phyloP scores from a whole-genome alignment of 2,797 vertebrate species.

The Gambelia wislizenii region DNA sequence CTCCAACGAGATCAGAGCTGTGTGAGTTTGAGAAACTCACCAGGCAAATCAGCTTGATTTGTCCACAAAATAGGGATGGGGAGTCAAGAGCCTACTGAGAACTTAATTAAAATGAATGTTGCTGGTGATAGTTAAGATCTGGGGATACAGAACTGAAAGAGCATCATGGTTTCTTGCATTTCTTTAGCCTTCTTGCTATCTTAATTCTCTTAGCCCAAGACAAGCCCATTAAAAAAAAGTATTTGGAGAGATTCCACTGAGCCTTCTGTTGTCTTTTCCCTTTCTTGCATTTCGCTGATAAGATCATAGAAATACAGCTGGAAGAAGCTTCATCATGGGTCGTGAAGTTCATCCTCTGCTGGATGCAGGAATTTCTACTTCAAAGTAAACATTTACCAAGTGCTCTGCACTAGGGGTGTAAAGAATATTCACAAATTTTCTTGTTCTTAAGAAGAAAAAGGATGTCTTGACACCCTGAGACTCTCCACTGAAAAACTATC shows the following conservation, averaged over 20 bases:
- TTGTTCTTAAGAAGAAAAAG: no score
- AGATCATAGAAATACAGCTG: constrained; percentile 11
- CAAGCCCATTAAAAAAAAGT: constrained; percentile 20
- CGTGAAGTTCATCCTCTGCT: neutral
- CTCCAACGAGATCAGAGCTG: constrained; percentile 67
- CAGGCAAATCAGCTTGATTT: constrained; percentile 67
- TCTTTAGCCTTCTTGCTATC: constrained; percentile 35
- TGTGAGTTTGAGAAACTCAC: constrained; percentile 68
- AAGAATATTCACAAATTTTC: no score
- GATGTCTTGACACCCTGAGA: no score
- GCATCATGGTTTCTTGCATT: constrained; percentile 47
- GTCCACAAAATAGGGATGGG: constrained; percentile 63
- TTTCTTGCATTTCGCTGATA: constrained; percentile 54
- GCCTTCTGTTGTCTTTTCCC: constrained; percentile 5
- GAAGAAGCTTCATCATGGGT: neutral
- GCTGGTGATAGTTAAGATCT: constrained; percentile 68
- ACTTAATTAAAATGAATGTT: constrained; percentile 74
- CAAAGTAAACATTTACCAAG: neutral
- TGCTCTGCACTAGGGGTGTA: neutral
- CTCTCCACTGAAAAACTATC: no score
- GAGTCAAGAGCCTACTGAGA: constrained; percentile 72
- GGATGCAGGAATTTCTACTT: neutral
- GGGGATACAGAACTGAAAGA: constrained; percentile 62
- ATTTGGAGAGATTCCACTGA: neutral
- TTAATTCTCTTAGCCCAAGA: constrained; percentile 45